These are phyloP conservation scores for Pterobdella sp. DNA, from an alignment of 2,888 invertebrate genomes.

Conservation along the genomic window DNA sequence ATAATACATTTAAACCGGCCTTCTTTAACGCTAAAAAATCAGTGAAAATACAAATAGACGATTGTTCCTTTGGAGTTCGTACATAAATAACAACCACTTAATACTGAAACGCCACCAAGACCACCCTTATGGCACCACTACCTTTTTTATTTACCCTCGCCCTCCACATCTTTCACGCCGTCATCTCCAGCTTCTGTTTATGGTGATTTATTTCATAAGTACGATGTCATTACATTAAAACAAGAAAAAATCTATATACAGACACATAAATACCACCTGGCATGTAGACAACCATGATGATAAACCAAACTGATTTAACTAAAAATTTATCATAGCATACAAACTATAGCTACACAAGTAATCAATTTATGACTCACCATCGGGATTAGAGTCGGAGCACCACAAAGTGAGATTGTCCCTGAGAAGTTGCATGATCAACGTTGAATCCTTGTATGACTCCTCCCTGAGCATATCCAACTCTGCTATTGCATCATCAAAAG, in stretches of 20 bases:
- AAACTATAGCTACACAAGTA: too few species aligned
- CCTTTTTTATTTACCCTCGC: conserved; percentile 9
- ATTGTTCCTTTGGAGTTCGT: too few species aligned
- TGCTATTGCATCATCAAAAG: conserved; percentile 97
- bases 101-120: too few species aligned
- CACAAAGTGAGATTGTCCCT: conserved; percentile 97
- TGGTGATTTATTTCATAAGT: neutral
- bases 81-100: too few species aligned
- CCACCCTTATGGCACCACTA: neutral
- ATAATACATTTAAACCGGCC: too few species aligned
- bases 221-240: too few species aligned
- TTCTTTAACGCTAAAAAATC: too few species aligned
- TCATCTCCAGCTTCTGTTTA: conserved; percentile 7
- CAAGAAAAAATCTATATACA: neutral
- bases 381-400: conserved; percentile 71
- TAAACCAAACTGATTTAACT: too few species aligned
- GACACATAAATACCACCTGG: too few species aligned
- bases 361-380: conserved; percentile 31
- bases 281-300: too few species aligned
- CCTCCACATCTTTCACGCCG: conserved; percentile 24
- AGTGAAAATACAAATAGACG: too few species aligned
- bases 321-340: too few species aligned
- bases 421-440: conserved; percentile 97
- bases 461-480: conserved; percentile 93
- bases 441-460: conserved; percentile 94